Conservation (phyloP, 2,113 vertebrate genomes). For the Canis aureus region DNA sequence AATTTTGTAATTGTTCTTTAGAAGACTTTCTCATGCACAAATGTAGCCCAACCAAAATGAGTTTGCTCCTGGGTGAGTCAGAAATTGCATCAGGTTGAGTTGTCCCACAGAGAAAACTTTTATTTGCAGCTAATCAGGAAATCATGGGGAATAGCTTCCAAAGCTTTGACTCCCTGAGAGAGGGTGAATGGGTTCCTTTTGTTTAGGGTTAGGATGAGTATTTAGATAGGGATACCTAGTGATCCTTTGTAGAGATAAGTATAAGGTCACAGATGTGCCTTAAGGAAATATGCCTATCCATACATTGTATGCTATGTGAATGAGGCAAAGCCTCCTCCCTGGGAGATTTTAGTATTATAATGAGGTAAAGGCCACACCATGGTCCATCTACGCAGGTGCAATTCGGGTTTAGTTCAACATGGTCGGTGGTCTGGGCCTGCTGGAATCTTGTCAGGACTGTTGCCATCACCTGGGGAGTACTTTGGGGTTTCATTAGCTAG, state of each 20-base stretch:
- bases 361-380: not conserved
- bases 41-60: not conserved
- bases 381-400: not conserved
- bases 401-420: not conserved
- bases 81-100: not conserved
- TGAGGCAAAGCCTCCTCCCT: not conserved
- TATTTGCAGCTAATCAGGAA: not conserved
- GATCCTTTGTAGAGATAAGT: not conserved
- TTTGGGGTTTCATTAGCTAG: not conserved
- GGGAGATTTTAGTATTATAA: not conserved
- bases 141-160: not conserved
- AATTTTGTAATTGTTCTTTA: conserved; percentile 28
- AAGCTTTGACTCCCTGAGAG: not conserved
- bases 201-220: not conserved
- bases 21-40: not conserved
- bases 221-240: not conserved
- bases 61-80: not conserved
- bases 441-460: not conserved
- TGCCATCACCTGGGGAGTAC: not conserved
- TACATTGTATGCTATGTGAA: not conserved
- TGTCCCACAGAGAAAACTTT: not conserved
- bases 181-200: not conserved
- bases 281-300: not conserved
- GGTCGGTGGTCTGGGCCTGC: not conserved
- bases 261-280: not conserved